Conservation (phyloP, 2,797 vertebrate species). For the Pangasius macronema region DNA sequence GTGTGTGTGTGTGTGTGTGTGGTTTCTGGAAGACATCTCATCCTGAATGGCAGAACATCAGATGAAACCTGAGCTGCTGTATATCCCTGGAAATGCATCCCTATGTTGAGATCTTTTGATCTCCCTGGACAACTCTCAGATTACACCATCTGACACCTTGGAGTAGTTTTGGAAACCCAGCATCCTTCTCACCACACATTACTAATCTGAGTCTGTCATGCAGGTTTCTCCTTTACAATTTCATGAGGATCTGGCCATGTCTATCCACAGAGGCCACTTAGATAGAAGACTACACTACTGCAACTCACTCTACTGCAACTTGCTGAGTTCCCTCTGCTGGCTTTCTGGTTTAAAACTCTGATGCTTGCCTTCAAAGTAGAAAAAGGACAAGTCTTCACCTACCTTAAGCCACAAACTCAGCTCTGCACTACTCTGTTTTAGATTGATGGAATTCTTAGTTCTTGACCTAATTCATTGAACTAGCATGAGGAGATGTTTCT, state of each 20-base stretch:
- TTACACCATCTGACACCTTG: not conserved
- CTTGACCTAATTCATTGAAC: not conserved
- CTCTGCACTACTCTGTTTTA: not conserved
- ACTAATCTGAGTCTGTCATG: not conserved
- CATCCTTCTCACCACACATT: not conserved
- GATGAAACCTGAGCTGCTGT: not conserved
- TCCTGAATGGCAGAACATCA: not conserved
- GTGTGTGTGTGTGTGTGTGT: not conserved
- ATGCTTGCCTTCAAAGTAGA: not conserved
- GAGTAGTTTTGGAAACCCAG: not conserved
- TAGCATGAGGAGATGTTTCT: not conserved
- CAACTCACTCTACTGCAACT: not conserved
- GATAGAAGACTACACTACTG: not conserved
- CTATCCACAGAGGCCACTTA: not conserved
- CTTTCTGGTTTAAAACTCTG: not conserved
- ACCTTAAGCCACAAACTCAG: not conserved
- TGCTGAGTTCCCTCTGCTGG: too few relatives aligned
- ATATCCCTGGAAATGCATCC: not conserved
- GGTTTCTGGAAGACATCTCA: not conserved
- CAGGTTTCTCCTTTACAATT: not conserved
- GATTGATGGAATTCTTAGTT: not conserved
- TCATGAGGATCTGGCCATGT: not conserved
- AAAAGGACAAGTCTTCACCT: not conserved
- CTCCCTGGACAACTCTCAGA: not conserved
- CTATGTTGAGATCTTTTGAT: too few relatives aligned